Base-by-base conservation (phyloP, 2,113 vertebrate genomes). In the Alligator mississippiensis region DNA sequence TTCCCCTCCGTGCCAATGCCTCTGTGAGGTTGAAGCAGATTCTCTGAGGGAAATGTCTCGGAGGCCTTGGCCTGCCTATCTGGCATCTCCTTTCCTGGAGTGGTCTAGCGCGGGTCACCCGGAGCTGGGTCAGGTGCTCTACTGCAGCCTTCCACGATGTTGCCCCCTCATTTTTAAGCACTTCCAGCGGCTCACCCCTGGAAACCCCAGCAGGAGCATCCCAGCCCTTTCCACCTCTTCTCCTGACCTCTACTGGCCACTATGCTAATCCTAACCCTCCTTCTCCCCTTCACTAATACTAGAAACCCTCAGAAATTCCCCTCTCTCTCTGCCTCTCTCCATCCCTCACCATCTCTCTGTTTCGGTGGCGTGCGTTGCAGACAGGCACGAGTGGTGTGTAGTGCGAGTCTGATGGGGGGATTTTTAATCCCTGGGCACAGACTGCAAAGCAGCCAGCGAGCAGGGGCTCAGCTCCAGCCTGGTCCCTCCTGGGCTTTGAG, bases 161-260 rank as follows among this genome's bases (percentile, higher is more conserved):
- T 15, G 27, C 60, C 25, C 13, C 47, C 1, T 15, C 1, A 0
- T 70, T 15, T 3, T 2, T 14, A 27, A 90, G 3, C 2, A 3
- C 27, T 87, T 27, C 38, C 2, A 3, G 4, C 25, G 22, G 9
- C 57, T 80, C 28, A 18, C 25, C 19, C 17, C 28, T 54, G 11
- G 24, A 91, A 55, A 76, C 34, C 58, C 18, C 10, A 70, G 11
- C 15, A 81, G 58, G 66, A 80, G 54, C 0, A 0, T 22, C 64
- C 15, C 30, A 90, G 18, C 8, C 21, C 17, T 87, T 72, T 60
- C 61, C 38, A 5, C 8, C 55, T 63, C 30, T 63, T 19, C 57
- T 11, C 28, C 57, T 13, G 0, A 24, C 55, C 34, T 27, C 6
- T 84, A 88, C 82, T 38, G n/a, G 34, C 17, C 62, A 22, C 18